Evolutionary conservation across 2,888 invertebrate species (phyloP), one percentile per base, ranked within the genome.

Genomic region (Agonopterix arenella): DNA sequence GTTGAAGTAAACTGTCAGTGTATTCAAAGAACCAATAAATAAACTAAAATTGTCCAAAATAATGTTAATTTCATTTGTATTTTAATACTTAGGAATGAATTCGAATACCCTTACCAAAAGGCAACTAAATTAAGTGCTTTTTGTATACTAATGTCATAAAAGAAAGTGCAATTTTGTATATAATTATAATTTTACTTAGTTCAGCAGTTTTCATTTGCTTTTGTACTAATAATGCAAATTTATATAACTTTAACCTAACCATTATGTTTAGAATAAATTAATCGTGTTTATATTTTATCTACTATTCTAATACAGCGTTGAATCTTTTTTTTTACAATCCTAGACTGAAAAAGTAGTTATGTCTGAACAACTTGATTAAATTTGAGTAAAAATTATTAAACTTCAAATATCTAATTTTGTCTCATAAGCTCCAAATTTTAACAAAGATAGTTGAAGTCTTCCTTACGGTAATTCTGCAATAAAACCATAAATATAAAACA

Each of bases 81-180:
- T 40, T 40, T 40, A 40, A 40, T n/a, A n/a, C 10, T 40, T 40
- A 40, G 10, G 40, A 40, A 28, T 40, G 40, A 40, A 40, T n/a
- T 40, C 40, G 40, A n/a, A 3, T 40, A n/a, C 40, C 40, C n/a
- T 45, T 38, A 37, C 13, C 47, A 47, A 49, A 52, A 54, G 58
- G 59, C 57, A 56, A 64, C 59, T 62, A 62, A 66, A 61, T 70
- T 73, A 73, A 73, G 77, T 78, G 76, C 73, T 73, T 72, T 70
- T 70, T 69, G 69, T 75, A 74, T 76, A 73, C 71, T 68, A 62
- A 62, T 56, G 55, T 56, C 53, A 28, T 28, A 56, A 65, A 66
- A 68, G 62, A 67, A 62, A 62, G 77, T 82, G 78, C 78, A 80
- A 80, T 80, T 73, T 52, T 76, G 73, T 76, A 76, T 63, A 75